A percentile compares a stretch with the other conserved stretches of the same genome.
These are phyloP conservation scores for Melanaphis sacchari DNA, from an alignment of 1,140 invertebrate genomes.

Conservation along the genomic window DNA sequence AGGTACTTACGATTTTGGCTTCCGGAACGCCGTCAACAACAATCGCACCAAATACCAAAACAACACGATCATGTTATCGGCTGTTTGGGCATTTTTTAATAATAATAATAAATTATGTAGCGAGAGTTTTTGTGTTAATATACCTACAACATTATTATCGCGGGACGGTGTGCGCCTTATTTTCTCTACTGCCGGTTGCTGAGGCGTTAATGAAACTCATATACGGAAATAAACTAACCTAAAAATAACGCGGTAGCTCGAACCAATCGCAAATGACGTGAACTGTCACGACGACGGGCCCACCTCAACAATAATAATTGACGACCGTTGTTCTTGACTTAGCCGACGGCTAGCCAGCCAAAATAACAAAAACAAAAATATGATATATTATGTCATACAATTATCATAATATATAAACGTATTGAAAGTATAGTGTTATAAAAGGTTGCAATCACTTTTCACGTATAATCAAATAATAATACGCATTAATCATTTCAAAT, in stretches of 20 bases:
- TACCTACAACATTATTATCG: not conserved
- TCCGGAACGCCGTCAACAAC: conserved; percentile 52
- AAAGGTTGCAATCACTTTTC: no score
- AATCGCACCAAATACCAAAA: conserved; percentile 58
- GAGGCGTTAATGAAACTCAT: conserved; percentile 51
- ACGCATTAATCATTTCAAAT: no score
- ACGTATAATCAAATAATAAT: no score
- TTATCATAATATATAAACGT: not conserved
- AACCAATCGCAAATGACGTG: conserved; percentile 41
- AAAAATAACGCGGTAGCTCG: conserved; percentile 36
- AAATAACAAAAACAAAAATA: not conserved
- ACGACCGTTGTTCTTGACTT: not conserved
- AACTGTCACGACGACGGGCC: not conserved
- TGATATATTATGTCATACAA: not conserved
- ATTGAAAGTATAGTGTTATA: no score
- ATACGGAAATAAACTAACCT: conserved; percentile 58
- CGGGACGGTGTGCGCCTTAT: conserved; percentile 21
- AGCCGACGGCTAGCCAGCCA: not conserved
- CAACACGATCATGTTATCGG: conserved; percentile 23
- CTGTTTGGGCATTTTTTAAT: not conserved
- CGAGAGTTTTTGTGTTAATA: not conserved
- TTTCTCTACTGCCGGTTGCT: conserved; percentile 49
- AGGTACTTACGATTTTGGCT: conserved; percentile 26
- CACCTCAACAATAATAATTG: conserved; percentile 45
- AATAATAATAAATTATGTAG: not conserved